These are phyloP conservation scores for Illadopsis cleaveri DNA, from an alignment of 2,113 vertebrate species.

Conservation along the genomic window DNA sequence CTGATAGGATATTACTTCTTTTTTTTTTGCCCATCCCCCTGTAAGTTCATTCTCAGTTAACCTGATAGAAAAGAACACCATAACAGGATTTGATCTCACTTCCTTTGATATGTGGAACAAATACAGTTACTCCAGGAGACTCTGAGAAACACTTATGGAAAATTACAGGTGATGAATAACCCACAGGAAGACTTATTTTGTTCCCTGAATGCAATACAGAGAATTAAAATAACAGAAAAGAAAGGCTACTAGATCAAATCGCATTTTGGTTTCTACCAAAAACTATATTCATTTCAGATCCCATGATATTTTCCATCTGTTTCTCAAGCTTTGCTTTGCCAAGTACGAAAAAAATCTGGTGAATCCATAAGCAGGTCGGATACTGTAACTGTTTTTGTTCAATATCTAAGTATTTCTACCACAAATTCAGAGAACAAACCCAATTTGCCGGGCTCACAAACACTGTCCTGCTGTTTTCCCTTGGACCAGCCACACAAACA, in stretches of 20 bases:
- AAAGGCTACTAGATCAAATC: conserved; percentile 33
- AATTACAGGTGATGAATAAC: conserved; percentile 68
- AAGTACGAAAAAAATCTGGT: neutral
- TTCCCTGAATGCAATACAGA: conserved; percentile 37
- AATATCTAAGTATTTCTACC: neutral
- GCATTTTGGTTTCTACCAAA: conserved; percentile 18
- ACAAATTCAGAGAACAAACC: neutral
- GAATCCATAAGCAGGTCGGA: neutral
- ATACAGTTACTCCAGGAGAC: conserved; percentile 35
- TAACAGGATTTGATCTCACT: conserved; percentile 69
- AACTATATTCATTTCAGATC: neutral
- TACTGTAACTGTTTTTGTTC: neutral
- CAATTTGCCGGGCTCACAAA: neutral
- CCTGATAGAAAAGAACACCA: conserved; percentile 54
- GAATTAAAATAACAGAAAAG: conserved; percentile 56
- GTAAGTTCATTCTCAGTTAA: neutral
- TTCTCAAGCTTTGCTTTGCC: neutral
- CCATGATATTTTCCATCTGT: neutral
- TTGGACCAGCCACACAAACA: neutral
- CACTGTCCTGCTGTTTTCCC: neutral
- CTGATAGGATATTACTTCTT: neutral
- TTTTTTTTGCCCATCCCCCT: neutral
- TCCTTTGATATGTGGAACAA: conserved; percentile 65
- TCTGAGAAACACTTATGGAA: conserved; percentile 50
- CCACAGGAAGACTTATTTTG: conserved; percentile 51